Conservation (phyloP, 2,888 invertebrate genomes). For the Papilio protenor region DNA sequence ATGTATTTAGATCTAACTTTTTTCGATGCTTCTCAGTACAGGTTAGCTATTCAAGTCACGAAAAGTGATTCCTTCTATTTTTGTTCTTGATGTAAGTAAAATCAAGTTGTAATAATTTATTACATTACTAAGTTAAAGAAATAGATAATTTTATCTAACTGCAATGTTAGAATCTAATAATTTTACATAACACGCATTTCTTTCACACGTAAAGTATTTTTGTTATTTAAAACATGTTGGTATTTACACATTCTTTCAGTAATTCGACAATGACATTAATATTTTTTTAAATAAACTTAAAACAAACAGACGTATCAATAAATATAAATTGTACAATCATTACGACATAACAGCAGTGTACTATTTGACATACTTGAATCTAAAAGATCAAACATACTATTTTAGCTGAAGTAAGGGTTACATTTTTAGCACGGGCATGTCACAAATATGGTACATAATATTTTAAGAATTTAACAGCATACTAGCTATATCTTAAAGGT, state of each 20-base stretch:
- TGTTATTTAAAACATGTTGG: neutral
- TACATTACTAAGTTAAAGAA: neutral
- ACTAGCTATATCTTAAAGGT: neutral
- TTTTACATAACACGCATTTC: neutral
- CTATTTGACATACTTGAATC: neutral
- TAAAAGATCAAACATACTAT: conserved; percentile 12
- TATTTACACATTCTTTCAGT: neutral
- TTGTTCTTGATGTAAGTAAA: neutral
- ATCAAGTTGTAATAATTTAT: neutral
- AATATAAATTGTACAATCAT: neutral
- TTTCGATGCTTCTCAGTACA: neutral
- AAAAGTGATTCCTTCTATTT: neutral
- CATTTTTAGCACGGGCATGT: neutral
- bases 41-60: neutral
- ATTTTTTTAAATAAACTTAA: neutral
- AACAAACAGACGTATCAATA: neutral
- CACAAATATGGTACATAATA: neutral
- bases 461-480: neutral
- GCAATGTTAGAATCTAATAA: neutral
- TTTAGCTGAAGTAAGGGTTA: neutral
- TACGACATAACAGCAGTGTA: neutral
- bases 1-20: neutral
- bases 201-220: neutral
- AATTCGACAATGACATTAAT: too few species aligned
- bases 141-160: neutral